A percentile compares a stretch with the other conserved stretches of the same genome.
Conservation (phyloP, 2,888 invertebrate genomes). For the Tethea ocularis region DNA sequence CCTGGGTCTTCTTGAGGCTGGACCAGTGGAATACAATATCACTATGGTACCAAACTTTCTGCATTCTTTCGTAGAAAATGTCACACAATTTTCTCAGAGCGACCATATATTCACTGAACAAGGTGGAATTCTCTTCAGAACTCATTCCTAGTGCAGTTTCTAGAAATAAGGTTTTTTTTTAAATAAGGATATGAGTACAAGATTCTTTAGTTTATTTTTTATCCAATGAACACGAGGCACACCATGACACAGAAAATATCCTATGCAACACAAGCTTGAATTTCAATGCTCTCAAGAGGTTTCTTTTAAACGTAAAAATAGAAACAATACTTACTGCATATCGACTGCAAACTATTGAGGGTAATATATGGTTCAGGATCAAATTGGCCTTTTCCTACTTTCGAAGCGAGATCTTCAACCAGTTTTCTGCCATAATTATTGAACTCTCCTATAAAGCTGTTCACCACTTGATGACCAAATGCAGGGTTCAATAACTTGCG, state of each 20-base stretch:
- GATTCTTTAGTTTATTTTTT: too few species aligned
- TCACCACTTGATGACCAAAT: conserved; percentile 33
- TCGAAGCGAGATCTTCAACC: conserved; percentile 17
- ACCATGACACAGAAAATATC: too few species aligned
- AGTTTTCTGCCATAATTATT: conserved; percentile 30
- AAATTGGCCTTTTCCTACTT: conserved; percentile 28
- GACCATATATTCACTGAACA: conserved; percentile 60
- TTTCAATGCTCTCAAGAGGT: too few species aligned
- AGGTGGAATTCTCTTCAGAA: conserved; percentile 52
- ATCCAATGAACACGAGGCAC: too few species aligned
- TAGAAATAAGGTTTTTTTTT: conserved; percentile 26
- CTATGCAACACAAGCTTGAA: too few species aligned
- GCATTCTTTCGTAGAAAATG: conserved; percentile 59
- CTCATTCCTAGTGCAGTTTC: conserved; percentile 69
- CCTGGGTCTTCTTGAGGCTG: conserved; percentile 56
- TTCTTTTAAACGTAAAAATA: too few species aligned
- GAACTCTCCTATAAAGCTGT: conserved; percentile 34
- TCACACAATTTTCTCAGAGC: conserved; percentile 61
- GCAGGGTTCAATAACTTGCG: conserved; percentile 36
- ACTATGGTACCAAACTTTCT: conserved; percentile 63
- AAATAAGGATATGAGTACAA: too few species aligned
- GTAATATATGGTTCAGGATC: conserved; percentile 24
- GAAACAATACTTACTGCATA: conserved; percentile 33
- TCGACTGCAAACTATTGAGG: conserved; percentile 28
- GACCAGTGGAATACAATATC: conserved; percentile 54